Evolutionary conservation across 2,888 invertebrate genomes (phyloP).

Genomic region (Drosophila differens): DNA sequence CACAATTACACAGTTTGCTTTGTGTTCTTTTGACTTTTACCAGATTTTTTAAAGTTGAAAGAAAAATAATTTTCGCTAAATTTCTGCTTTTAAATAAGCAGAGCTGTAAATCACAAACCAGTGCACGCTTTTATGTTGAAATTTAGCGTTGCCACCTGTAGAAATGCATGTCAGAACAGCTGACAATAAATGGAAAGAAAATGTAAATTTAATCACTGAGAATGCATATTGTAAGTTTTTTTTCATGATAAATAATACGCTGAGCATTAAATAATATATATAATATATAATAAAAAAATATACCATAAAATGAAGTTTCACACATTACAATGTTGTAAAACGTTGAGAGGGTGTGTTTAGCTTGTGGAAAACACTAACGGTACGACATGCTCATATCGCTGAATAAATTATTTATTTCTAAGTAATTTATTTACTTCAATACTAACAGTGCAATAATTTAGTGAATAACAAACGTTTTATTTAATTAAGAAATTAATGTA

Average conservation of each 20-base stretch:
- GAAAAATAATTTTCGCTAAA: not conserved
- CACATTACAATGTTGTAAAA: conserved; percentile 36
- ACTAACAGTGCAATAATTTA: not conserved
- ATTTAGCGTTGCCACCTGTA: conserved; percentile 26
- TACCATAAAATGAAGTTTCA: not conserved
- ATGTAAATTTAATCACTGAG: not conserved
- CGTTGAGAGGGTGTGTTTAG: conserved; percentile 25
- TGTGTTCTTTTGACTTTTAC: conserved; percentile 6
- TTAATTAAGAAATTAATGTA: not conserved
- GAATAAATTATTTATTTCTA: not conserved
- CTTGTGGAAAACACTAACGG: not conserved
- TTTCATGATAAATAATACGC: not conserved
- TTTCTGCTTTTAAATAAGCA: not conserved
- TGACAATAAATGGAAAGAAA: conserved; percentile 8
- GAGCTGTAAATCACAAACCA: conserved; percentile 17
- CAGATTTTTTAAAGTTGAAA: conserved; percentile 1
- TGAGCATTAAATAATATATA: not conserved
- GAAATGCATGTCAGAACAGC: conserved; percentile 34
- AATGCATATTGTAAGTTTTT: not conserved
- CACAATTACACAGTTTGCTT: not conserved
- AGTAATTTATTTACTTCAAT: not conserved
- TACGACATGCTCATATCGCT: not conserved
- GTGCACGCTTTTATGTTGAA: conserved; percentile 49
- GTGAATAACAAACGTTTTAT: not conserved
- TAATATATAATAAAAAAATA: not conserved